phyloP scores from a whole-genome alignment of 1,140 invertebrate species.

The Harlomillsia oculata region DNA sequence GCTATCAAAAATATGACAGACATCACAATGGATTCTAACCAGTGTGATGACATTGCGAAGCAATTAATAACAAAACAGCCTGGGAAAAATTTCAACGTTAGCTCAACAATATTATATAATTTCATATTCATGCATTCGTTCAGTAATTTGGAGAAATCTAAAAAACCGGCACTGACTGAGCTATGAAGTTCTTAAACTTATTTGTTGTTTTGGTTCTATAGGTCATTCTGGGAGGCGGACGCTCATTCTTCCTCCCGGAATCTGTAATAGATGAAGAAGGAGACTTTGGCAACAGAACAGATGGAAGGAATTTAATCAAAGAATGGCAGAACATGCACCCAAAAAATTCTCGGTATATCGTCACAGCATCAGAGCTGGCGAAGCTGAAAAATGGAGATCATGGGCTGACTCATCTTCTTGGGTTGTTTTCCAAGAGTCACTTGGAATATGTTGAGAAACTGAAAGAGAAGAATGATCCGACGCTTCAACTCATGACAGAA shows the following conservation, averaged over 20 bases:
- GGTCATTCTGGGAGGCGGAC: conserved; percentile 43
- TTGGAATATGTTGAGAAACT: conserved; percentile 48
- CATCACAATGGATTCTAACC: conserved; percentile 22
- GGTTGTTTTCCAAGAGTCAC: conserved; percentile 48
- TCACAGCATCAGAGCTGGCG: conserved; percentile 34
- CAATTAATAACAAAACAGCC: conserved; percentile 37
- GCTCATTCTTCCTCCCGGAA: conserved; percentile 38
- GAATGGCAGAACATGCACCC: conserved; percentile 58
- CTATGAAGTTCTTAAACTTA: conserved; percentile 1
- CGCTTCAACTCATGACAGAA: conserved; percentile 68
- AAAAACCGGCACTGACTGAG: no score
- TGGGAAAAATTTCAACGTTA: conserved; percentile 39
- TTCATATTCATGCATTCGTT: background rate
- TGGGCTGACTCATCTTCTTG: conserved; percentile 33
- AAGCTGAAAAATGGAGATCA: no score
- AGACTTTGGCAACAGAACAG: conserved; percentile 47
- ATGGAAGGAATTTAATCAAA: conserved; percentile 60
- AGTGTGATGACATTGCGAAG: conserved; percentile 40
- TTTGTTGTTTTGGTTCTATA: conserved; percentile 37
- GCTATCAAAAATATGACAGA: conserved; percentile 20
- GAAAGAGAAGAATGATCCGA: conserved; percentile 56
- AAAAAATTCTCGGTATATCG: conserved; percentile 54
- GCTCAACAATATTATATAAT: background rate
- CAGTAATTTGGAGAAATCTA: no score
- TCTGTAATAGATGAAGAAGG: conserved; percentile 30